These are phyloP conservation scores for Ylistrum balloti DNA, from an alignment of 1,140 invertebrate species.

Conservation along the genomic window DNA sequence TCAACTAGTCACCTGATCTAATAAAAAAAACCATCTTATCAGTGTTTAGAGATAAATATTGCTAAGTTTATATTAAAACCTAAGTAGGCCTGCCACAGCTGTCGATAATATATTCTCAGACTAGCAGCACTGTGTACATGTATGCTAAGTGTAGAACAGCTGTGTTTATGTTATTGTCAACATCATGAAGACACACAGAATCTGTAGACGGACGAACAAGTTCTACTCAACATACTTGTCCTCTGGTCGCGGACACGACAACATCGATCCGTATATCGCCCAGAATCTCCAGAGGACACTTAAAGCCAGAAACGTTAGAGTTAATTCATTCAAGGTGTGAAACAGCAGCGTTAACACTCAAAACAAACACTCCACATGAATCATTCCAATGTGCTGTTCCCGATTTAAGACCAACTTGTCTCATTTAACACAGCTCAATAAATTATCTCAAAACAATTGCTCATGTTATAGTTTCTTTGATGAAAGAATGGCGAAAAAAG, in stretches of 20 bases:
- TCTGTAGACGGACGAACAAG: neutral
- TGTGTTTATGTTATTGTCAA: neutral
- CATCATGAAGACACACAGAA: neutral
- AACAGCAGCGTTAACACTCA: neutral
- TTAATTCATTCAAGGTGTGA: slow-evolving; percentile 8
- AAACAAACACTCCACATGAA: neutral
- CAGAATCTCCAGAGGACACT: neutral
- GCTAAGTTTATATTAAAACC: neutral
- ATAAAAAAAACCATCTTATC: neutral
- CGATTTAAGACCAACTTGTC: slow-evolving; percentile 26
- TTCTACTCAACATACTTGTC: neutral
- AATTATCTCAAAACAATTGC: slow-evolving; percentile 16
- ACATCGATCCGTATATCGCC: neutral
- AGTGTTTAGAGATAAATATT: neutral
- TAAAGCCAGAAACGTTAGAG: neutral
- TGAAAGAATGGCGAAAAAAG: neutral
- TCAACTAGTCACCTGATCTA: neutral
- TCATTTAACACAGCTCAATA: slow-evolving; percentile 15
- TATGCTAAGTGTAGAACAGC: neutral
- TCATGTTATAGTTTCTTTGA: neutral
- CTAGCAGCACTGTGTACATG: neutral
- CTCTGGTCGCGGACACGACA: neutral
- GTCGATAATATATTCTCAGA: neutral
- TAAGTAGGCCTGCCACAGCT: neutral
- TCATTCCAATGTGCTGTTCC: slow-evolving; percentile 13